These are phyloP conservation scores for Drosophila grimshawi DNA, from an alignment of 1,140 invertebrate genomes.

Conservation along the genomic window DNA sequence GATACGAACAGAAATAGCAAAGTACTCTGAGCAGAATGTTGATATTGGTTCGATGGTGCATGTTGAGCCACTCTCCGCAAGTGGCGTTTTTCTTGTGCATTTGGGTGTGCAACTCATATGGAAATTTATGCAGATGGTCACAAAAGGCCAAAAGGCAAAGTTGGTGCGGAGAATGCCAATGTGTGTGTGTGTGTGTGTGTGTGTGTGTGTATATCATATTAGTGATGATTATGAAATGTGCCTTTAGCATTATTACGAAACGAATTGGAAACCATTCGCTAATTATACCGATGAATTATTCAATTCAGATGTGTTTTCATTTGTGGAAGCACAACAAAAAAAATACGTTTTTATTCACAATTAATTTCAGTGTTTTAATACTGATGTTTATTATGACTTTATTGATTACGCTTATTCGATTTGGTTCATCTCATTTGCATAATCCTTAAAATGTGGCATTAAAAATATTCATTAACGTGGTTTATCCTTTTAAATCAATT, in stretches of 20 bases:
- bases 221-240: not conserved
- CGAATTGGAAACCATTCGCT: constrained; percentile 4
- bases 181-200: not conserved
- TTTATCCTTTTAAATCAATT: too few species aligned
- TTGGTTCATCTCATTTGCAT: too few species aligned
- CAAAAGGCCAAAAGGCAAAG: constrained; percentile 21
- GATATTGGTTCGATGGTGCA: not conserved
- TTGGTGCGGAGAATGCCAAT: not conserved
- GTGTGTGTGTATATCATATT: not conserved
- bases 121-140: constrained; percentile 29
- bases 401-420: too few species aligned
- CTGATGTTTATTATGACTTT: too few species aligned
- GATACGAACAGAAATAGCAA: not conserved
- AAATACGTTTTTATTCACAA: too few species aligned
- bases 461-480: too few species aligned
- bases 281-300: constrained; percentile 8
- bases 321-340: too few species aligned
- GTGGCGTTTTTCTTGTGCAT: constrained; percentile 17
- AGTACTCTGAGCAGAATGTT: not conserved
- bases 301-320: too few species aligned
- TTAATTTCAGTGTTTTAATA: too few species aligned
- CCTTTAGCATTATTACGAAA: not conserved
- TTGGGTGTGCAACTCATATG: constrained; percentile 29
- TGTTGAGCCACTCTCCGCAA: constrained; percentile 8
- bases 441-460: too few species aligned